Base-by-base conservation (phyloP, 2,888 invertebrate genomes). In the Spialia ferax region DNA sequence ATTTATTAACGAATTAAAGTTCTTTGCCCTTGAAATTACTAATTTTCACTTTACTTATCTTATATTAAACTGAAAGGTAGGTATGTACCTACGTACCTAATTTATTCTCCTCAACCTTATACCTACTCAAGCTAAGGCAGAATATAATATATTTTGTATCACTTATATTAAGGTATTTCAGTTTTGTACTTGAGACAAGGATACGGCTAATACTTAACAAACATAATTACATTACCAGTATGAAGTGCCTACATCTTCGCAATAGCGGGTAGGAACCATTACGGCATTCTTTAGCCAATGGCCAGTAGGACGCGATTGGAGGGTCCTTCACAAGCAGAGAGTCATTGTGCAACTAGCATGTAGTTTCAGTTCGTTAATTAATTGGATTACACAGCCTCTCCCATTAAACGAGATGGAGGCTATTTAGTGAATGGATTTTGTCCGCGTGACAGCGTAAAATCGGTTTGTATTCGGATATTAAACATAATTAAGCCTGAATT, bases 351-450 rank as follows among this genome's bases (percentile, higher is more conserved):
- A 84, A 79, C 80, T 78, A 80, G 79, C 80, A 78, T 80, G 78
- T 84, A 85, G 83, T 84, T 86, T 83, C 84, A 87, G 85, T 84
- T 75, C 79, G 77, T 84, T 88, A 87, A 90, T 89, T 88, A 90
- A 90, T 88, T 89, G 84, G 85, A 89, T 88, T 88, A 88, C 87
- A 79, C 79, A 84, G 79, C 81, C 84, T 85, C 80, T 80, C 80
- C 84, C 82, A 88, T 89, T 88, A 89, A 84, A 80, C 84, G 80
- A 86, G 85, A 89, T 88, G 81, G 81, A 79, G 80, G 84, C 85
- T 86, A 88, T 89, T 87, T 84, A 86, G 83, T 73, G 83, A 89
- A 88, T 87, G 84, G 85, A 86, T 88, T 89, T 86, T 81, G 83
- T 82, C 80, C 82, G 82, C 82, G 82, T 85, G 80, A 84, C 81